Evolutionary conservation across 2,797 vertebrate genomes (phyloP).

Genomic region (Clarias fuscus): DNA sequence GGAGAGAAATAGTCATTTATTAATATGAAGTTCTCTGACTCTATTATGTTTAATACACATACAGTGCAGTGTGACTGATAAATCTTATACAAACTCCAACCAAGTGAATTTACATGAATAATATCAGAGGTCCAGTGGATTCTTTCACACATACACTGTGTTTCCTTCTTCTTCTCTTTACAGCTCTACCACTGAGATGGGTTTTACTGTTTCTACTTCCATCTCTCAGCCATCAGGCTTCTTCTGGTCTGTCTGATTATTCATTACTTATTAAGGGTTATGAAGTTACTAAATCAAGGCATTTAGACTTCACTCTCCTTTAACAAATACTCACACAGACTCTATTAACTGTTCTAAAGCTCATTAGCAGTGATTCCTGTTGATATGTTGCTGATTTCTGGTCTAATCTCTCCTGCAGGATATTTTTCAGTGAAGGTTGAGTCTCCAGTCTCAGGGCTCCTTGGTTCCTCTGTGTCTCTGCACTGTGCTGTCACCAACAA

Average conservation of each 20-base stretch:
- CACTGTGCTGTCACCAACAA: no score
- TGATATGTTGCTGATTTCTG: neutral
- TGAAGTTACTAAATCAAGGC: neutral
- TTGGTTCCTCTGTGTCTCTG: no score
- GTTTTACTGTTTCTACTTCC: neutral
- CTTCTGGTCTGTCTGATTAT: neutral
- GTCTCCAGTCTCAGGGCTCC: no score
- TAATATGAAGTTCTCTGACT: no score
- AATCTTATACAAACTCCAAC: neutral
- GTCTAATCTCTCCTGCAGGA: neutral
- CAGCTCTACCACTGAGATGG: neutral
- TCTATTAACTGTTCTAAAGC: neutral
- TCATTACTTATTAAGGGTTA: neutral
- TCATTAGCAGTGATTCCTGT: neutral
- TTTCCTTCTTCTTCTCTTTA: neutral
- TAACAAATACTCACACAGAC: neutral
- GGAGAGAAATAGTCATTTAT: no score
- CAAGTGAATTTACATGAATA: neutral
- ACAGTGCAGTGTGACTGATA: no score
- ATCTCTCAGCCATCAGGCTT: neutral
- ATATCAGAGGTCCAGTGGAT: neutral
- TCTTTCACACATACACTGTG: neutral
- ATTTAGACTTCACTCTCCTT: neutral
- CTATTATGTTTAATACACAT: no score
- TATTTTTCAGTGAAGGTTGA: constrained; percentile 19